These are phyloP conservation scores for Odontamblyopus rebecca DNA, from an alignment of 2,797 vertebrate genomes.

Conservation along the genomic window DNA sequence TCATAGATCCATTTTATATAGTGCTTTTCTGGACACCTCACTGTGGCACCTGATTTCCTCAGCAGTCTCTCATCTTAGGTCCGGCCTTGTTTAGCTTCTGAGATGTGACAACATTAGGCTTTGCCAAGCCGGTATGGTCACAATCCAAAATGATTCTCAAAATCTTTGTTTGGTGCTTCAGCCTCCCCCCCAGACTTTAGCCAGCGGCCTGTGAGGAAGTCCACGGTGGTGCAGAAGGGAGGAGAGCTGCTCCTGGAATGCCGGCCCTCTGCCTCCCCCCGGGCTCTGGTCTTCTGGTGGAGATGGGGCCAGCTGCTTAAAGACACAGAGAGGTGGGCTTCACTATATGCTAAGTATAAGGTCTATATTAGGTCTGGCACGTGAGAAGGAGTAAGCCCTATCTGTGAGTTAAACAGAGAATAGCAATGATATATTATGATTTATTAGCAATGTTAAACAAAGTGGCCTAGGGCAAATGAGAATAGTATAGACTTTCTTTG, in stretches of 20 bases:
- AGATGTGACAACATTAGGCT: too few relatives aligned
- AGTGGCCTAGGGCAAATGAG: not conserved
- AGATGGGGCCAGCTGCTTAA: conserved; percentile 72
- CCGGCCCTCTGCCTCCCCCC: conserved; percentile 83
- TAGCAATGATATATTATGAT: not conserved
- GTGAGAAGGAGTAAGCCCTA: not conserved
- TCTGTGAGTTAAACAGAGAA: not conserved
- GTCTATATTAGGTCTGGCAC: not conserved
- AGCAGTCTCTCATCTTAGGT: too few relatives aligned
- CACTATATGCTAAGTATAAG: too few relatives aligned
- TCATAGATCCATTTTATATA: too few relatives aligned
- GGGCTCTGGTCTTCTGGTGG: conserved; percentile 82
- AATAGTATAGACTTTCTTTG: not conserved
- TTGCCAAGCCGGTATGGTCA: too few relatives aligned
- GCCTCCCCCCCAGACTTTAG: conserved; percentile 87
- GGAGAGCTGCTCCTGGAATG: conserved; percentile 82
- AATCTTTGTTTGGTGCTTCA: conserved; percentile 54
- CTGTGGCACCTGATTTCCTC: too few relatives aligned
- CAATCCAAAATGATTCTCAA: not conserved
- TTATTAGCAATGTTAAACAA: not conserved
- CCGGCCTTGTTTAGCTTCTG: too few relatives aligned
- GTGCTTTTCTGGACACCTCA: too few relatives aligned
- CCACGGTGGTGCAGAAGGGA: conserved; percentile 81
- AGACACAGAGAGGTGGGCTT: conserved; percentile 77
- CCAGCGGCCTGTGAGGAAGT: conserved; percentile 80